Evolutionary conservation across 2,888 invertebrate species (phyloP), one percentile per base, ranked within the genome.

Genomic region (Helleia helle): DNA sequence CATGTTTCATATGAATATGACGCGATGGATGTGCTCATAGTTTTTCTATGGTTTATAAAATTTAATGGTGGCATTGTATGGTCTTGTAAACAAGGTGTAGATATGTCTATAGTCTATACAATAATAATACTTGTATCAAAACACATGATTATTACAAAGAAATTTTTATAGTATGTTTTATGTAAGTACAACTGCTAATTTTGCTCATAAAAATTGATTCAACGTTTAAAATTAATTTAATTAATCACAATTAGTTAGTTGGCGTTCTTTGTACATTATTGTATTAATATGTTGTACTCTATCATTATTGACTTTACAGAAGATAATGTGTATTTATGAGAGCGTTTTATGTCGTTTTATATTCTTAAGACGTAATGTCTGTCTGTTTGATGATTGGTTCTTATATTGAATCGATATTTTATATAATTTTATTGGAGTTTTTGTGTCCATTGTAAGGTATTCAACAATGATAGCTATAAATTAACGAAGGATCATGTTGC

Each of bases 31-130:
- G n/a, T n/a, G n/a, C n/a, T n/a, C 9, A 30, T 15, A 11, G 18
- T 17, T 34, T 34, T 34, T 44, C 43, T 40, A 42, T 31, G 41
- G 29, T 28, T 44, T 46, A 45, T 50, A 48, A 50, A 50, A 41
- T 48, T 50, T 50, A 48, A 50, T 50, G 44, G 44, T 31, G 44
- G 44, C 42, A 44, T 47, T 50, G 54, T 50, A 50, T 49, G 46
- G 41, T 44, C 51, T 46, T 51, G 52, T 54, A 47, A 51, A 54
- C 54, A 51, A 43, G 44, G 43, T 46, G 38, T 17, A 49, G 47
- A 40, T 46, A 51, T 48, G 48, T 41, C 45, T 45, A 48, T 48
- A 48, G 46, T 36, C n/a, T n/a, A n/a, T n/a, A n/a, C n/a, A n/a
- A n/a, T n/a, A n/a, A 43, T 51, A 51, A 50, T 44, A 47, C 44